A percentile compares a stretch with the other conserved stretches of the same genome.
Conservation (phyloP, 2,113 vertebrate species). For the Porphyrio hochstetteri region DNA sequence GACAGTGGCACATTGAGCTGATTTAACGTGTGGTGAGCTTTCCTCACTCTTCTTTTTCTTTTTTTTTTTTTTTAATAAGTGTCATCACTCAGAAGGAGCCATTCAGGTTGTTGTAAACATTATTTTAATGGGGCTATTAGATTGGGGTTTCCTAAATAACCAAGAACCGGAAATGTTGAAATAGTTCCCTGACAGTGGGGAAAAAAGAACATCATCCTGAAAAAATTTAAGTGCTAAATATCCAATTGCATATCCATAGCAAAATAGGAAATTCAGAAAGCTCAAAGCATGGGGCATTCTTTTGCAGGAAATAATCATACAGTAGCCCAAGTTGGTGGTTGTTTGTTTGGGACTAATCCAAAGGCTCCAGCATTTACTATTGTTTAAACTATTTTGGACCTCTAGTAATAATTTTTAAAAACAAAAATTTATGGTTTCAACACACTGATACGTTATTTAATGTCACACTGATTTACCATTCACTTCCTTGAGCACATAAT, state of each 20-base stretch:
- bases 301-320: neutral
- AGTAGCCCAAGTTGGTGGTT: neutral
- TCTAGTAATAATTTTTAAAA: neutral
- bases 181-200: neutral
- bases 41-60: accelerated
- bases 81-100: neutral
- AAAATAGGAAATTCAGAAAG: neutral
- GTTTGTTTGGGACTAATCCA: neutral
- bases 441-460: accelerated
- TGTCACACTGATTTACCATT: neutral
- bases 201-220: accelerated
- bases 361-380: neutral
- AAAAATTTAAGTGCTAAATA: neutral
- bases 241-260: neutral
- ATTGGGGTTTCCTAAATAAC: neutral
- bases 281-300: accelerated
- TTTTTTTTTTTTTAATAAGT: neutral
- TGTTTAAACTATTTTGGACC: neutral
- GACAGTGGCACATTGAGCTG: neutral
- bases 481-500: neutral
- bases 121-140: neutral
- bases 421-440: neutral
- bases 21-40: neutral
- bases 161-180: neutral
- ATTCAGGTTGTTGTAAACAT: neutral